A percentile compares a stretch with the other conserved stretches of the same genome.
These are phyloP conservation scores for Nysson spinosus DNA, from an alignment of 2,888 invertebrate species.

Conservation along the genomic window DNA sequence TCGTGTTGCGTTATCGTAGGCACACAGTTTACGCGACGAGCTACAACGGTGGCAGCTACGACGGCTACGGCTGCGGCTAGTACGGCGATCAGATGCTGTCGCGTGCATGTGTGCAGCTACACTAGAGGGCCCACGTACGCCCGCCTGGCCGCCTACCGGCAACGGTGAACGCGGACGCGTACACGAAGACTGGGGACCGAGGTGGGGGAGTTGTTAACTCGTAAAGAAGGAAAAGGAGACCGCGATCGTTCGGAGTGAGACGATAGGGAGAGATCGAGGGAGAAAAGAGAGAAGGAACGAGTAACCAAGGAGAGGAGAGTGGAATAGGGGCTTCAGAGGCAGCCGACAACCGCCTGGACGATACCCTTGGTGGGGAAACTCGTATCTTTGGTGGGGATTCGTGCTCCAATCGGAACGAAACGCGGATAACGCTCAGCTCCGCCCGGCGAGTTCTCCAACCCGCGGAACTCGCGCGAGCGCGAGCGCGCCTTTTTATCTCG, in stretches of 20 bases:
- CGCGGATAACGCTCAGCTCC: constrained; percentile 66
- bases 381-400: constrained; percentile 73
- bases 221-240: constrained; percentile 16
- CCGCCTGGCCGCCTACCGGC: constrained; percentile 66
- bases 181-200: constrained; percentile 57
- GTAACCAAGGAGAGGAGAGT: constrained; percentile 39
- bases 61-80: constrained; percentile 38
- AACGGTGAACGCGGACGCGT: constrained; percentile 65
- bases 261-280: constrained; percentile 29
- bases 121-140: constrained; percentile 71
- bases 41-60: constrained; percentile 49
- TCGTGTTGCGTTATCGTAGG: constrained; percentile 34
- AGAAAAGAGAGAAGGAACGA: constrained; percentile 37
- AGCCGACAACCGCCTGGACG: constrained; percentile 70
- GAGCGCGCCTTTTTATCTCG: constrained; percentile 62
- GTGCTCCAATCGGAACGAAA: constrained; percentile 73
- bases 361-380: constrained; percentile 69
- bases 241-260: constrained; percentile 31
- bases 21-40: constrained; percentile 54
- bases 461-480: too few relatives aligned
- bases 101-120: constrained; percentile 77
- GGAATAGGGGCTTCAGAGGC: constrained; percentile 36
- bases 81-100: constrained; percentile 73
- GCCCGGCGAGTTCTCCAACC: constrained; percentile 53
- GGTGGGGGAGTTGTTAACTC: constrained; percentile 73